Percentiles rank a stretch among this genome's conserved stretches.
Conservation (phyloP, 2,888 invertebrate genomes). For the Nomada ferruginata region DNA sequence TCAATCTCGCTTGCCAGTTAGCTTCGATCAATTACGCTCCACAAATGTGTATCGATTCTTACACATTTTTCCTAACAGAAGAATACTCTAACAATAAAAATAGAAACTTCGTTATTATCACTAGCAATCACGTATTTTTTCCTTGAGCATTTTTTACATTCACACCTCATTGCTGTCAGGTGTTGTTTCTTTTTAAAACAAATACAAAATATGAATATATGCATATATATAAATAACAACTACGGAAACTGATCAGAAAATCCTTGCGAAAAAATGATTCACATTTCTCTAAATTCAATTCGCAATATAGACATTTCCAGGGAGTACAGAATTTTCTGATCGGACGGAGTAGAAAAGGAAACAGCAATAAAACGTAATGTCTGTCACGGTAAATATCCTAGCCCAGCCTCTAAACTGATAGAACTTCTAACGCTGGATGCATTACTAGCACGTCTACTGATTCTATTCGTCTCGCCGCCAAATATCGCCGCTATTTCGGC, state of each 20-base stretch:
- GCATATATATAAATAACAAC: background rate
- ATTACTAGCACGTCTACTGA: slow-evolving; percentile 77
- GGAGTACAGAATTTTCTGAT: background rate
- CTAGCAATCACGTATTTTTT: background rate
- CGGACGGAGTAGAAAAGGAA: background rate
- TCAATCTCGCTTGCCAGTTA: background rate
- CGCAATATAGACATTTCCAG: too few species aligned
- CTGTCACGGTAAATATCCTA: slow-evolving; percentile 81
- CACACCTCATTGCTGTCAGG: slow-evolving; percentile 7
- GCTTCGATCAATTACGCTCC: background rate
- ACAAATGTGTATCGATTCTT: background rate
- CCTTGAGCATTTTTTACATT: slow-evolving; percentile 3
- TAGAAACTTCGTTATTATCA: slow-evolving; percentile 8
- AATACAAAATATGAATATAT: background rate
- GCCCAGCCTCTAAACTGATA: slow-evolving; percentile 81
- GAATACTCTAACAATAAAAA: background rate
- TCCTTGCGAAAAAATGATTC: too few species aligned
- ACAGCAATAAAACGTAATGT: background rate
- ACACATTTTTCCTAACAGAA: background rate
- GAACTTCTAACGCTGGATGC: slow-evolving; percentile 81
- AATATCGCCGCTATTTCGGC: slow-evolving; percentile 95
- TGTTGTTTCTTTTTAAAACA: background rate
- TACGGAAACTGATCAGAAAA: background rate
- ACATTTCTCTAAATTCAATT: background rate
- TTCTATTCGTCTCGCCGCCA: slow-evolving; percentile 85